These are phyloP conservation scores for Xenopus laevis DNA, from an alignment of 2,113 vertebrate genomes.

Conservation along the genomic window DNA sequence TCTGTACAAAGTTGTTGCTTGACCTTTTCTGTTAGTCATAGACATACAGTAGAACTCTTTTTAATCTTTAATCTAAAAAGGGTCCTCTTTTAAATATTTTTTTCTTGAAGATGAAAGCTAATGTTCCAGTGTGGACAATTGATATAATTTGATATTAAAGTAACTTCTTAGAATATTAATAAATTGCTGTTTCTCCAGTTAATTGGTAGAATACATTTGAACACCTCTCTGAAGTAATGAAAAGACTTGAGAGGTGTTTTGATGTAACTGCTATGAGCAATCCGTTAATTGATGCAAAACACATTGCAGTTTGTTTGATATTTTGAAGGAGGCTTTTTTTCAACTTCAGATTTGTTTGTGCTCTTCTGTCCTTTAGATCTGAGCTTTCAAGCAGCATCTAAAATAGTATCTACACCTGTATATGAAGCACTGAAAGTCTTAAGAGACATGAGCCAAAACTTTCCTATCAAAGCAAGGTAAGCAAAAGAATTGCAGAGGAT, in stretches of 20 bases:
- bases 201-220: constrained; percentile 20
- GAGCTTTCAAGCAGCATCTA: constrained; percentile 90
- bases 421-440: constrained; percentile 87
- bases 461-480: constrained; percentile 92
- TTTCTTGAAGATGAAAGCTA: too few species aligned
- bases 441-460: constrained; percentile 92
- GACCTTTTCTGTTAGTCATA: too few species aligned
- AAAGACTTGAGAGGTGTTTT: constrained; percentile 16
- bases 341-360: constrained; percentile 13
- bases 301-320: neutral
- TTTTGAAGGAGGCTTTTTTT: neutral
- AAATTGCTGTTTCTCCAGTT: constrained; percentile 5
- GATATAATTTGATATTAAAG: neutral
- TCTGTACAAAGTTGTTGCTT: too few species aligned
- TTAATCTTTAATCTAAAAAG: too few species aligned
- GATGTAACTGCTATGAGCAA: constrained; percentile 13
- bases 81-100: too few species aligned
- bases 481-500: neutral
- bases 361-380: constrained; percentile 69
- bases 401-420: constrained; percentile 77
- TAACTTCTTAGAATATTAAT: neutral
- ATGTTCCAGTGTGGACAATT: neutral
- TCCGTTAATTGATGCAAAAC: constrained; percentile 25
- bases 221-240: neutral
- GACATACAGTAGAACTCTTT: too few species aligned